These are phyloP conservation scores for Zaprionus capensis DNA, from an alignment of 1,140 invertebrate species.

Conservation along the genomic window DNA sequence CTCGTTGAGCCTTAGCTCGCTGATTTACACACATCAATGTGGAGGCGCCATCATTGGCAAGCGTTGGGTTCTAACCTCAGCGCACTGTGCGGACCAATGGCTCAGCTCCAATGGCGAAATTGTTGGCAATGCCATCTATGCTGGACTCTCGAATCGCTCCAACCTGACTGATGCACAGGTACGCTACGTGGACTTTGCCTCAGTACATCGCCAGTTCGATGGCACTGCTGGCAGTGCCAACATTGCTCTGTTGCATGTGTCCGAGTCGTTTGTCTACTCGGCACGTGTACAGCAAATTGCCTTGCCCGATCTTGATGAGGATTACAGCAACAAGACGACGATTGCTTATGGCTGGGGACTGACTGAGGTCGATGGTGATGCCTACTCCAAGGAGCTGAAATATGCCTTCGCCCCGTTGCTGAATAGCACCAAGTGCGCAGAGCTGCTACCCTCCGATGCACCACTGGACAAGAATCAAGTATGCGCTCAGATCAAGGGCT, in stretches of 20 bases:
- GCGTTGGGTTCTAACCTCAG: conserved; percentile 86
- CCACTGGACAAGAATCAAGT: conserved; percentile 84
- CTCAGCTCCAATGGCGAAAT: conserved; percentile 41
- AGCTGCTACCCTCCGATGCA: conserved; percentile 61
- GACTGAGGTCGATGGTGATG: conserved; percentile 67
- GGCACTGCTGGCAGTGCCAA: conserved; percentile 73
- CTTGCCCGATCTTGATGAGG: conserved; percentile 60
- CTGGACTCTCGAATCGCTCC: conserved; percentile 67
- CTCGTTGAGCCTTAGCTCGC: conserved; percentile 85
- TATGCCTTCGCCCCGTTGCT: conserved; percentile 65
- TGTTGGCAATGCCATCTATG: conserved; percentile 61
- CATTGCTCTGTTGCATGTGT: conserved; percentile 71
- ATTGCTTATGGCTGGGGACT: conserved; percentile 85
- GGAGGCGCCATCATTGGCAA: conserved; percentile 87
- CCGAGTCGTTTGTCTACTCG: conserved; percentile 65
- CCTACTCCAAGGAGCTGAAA: conserved; percentile 81
- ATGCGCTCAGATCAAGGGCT: conserved; percentile 87
- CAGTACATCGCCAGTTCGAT: conserved; percentile 62
- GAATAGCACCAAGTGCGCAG: conserved; percentile 47
- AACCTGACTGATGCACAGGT: conserved; percentile 64
- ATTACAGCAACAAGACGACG: conserved; percentile 59
- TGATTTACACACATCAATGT: conserved; percentile 86
- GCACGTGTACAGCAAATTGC: conserved; percentile 58
- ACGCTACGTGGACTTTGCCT: conserved; percentile 69
- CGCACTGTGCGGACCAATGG: conserved; percentile 84